Base-by-base conservation (phyloP, 23 tunicate genomes). In the Botrylloides violaceus region DNA sequence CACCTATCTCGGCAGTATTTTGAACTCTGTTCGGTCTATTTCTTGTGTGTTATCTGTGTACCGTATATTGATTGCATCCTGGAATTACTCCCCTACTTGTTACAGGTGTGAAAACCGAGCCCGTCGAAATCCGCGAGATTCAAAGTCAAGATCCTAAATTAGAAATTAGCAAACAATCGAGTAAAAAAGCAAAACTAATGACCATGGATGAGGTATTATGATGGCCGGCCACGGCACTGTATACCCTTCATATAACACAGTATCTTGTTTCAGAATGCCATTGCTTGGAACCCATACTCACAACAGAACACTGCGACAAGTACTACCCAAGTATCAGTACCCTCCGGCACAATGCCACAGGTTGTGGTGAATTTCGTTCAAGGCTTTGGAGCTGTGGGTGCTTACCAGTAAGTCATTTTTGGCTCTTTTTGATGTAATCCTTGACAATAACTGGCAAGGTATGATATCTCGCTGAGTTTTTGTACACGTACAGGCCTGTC, bases 401-500 rank as follows among this genome's bases (percentile, higher is more conserved):
- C 74, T 37, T 68, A 68, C 28, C 74, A 68, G 74, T 68, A 43
- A 68, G 74, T n/a, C n/a, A n/a, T n/a, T n/a, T n/a, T n/a, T n/a
- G n/a, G n/a, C n/a, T n/a, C n/a, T n/a, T n/a, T n/a, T n/a, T n/a
- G n/a, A n/a, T n/a, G n/a, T n/a, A n/a, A n/a, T n/a, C n/a, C n/a
- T n/a, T n/a, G n/a, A n/a, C n/a, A n/a, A n/a, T n/a, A n/a, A n/a
- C n/a, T n/a, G n/a, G n/a, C n/a, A n/a, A n/a, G n/a, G n/a, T n/a
- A n/a, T n/a, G n/a, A n/a, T n/a, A n/a, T n/a, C n/a, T n/a, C n/a
- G n/a, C n/a, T n/a, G n/a, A n/a, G n/a, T n/a, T n/a, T n/a, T n/a
- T n/a, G n/a, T n/a, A n/a, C n/a, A n/a, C n/a, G n/a, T n/a, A n/a
- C n/a, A n/a, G n/a, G n/a, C n/a, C n/a, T n/a, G n/a, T n/a, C n/a